Base-by-base conservation (phyloP, 64 coral and sea anemone species). In the Anthopleura sola region DNA sequence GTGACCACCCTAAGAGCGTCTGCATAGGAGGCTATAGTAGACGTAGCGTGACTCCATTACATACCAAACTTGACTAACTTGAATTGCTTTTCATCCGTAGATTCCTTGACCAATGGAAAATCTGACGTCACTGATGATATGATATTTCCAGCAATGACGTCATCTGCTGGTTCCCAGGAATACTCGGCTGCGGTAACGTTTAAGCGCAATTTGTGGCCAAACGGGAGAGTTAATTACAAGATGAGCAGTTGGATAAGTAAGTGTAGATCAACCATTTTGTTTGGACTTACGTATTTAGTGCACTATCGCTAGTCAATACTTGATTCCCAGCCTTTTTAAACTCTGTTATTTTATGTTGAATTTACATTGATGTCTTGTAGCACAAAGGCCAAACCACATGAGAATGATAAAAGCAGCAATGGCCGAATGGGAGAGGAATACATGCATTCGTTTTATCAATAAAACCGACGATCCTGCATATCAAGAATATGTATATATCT, bases 361-460 rank as follows among this genome's bases (percentile, higher is more conserved):
- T 62, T 62, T 24, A n/a, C 21, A 16, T 37, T 4, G 18, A 13
- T 37, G 16, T 19, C 6, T 44, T 78, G 18, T 3, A 79, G 76
- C 36, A 14, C 8, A 15, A 55, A 50, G 50, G 2, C 36, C 82
- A 29, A 83, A 38, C 32, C 82, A 83, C 82, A 28, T 83, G 46
- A 50, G 82, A 58, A 36, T 83, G 6, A 83, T 83, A 20, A 83
- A 83, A 29, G 46, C 50, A 36, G 82, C 82, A 29, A 83, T 83
- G 82, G 55, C 49, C 11, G 82, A 83, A 49, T 83, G 82, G 82
- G 82, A 83, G 55, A 38, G 82, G 39, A 26, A 47, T 21, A 83
- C 82, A 0, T 83, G 82, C 28, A 20, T 83, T 83, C 48, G 82
- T 34, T 83, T 83, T 58, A 29, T 83, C 36, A 37, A 83, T 60